Base-by-base conservation (phyloP, 2,113 vertebrate species). In the Semicossyphus pulcher region DNA sequence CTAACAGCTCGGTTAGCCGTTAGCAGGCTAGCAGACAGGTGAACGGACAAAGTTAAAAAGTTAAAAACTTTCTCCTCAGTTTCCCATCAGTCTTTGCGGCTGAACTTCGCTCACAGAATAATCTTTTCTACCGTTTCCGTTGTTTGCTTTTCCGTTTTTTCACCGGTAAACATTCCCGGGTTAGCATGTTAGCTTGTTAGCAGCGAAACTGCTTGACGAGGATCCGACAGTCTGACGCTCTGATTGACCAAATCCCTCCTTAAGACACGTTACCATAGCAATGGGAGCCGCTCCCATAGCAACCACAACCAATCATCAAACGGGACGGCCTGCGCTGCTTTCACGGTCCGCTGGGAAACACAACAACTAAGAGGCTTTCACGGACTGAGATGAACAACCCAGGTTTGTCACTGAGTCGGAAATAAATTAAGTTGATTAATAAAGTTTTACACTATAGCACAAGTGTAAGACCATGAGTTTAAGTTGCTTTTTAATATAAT, bases 261-360 rank as follows among this genome's bases (percentile, higher is more conserved):
- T 75, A 87, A 90, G 78, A 83, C 44, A 56, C 78, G 82, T 92
- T 65, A 29, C 87, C 42, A 56, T 47, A 29, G 53, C 64, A 78
- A 87, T 81, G n/a, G 4, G 0, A 39, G 48, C 60, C 73, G 63
- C 85, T 12, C 76, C 75, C 48, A 9, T 23, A 49, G 47, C 61
- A 64, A 26, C 59, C 3, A 2, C 67, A 80, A 60, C 90, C 87
- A 88, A 88, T 91, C 67, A 70, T 4, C 11, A 4, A 10, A 4
- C 56, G 44, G 64, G 25, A 6, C 41, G 0, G 10, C 0, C 1
- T 0, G 66, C 52, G 87, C 10, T 61, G 74, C 81, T 16, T 85
- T 88, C 72, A 72, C 0, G 26, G 34, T 31, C 56, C 26, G 7
- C 49, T 41, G 51, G 56, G 64, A 75, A 54, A 67, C 0, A 29